Percentiles rank a stretch among this genome's conserved stretches.
phyloP scores from a whole-genome alignment of 2,113 vertebrate species.

The Pyxicephalus adspersus region DNA sequence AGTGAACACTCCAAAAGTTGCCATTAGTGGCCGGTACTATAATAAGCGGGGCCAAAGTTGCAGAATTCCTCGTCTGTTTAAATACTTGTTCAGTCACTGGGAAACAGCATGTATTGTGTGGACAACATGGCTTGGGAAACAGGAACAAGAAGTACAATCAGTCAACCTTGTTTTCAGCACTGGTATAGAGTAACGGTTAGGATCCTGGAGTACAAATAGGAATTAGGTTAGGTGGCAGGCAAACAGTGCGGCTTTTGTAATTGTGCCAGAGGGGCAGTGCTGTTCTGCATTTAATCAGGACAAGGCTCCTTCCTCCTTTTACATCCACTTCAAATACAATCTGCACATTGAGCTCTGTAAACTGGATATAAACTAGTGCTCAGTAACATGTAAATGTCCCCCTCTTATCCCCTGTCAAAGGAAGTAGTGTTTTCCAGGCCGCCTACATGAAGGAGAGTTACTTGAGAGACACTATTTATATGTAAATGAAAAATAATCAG shows the following conservation, averaged over 20 bases:
- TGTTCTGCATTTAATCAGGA: constrained; percentile 40
- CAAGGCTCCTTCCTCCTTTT: constrained; percentile 40
- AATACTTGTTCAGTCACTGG: not conserved
- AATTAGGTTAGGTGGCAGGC: constrained; percentile 37
- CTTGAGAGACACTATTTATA: not conserved
- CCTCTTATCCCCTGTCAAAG: constrained; percentile 30
- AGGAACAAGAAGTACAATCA: constrained; percentile 28
- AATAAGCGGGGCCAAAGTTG: too few relatives aligned
- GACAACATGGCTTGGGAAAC: constrained; percentile 6
- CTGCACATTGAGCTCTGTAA: not conserved
- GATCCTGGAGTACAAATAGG: constrained; percentile 33
- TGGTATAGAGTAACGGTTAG: constrained; percentile 26
- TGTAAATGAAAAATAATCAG: too few relatives aligned
- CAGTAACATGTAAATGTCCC: constrained; percentile 1
- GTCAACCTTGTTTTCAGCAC: constrained; percentile 21
- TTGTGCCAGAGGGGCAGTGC: constrained; percentile 18
- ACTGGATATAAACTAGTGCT: constrained; percentile 23
- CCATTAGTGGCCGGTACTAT: too few relatives aligned
- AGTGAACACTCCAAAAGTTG: too few relatives aligned
- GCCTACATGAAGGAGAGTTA: not conserved
- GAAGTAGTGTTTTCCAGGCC: constrained; percentile 15
- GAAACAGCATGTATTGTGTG: constrained; percentile 16
- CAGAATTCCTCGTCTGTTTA: not conserved
- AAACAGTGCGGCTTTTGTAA: constrained; percentile 35
- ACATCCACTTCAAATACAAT: constrained; percentile 36